phyloP scores from a whole-genome alignment of 2,797 vertebrate species.

The Epinephelus malabaricus region DNA sequence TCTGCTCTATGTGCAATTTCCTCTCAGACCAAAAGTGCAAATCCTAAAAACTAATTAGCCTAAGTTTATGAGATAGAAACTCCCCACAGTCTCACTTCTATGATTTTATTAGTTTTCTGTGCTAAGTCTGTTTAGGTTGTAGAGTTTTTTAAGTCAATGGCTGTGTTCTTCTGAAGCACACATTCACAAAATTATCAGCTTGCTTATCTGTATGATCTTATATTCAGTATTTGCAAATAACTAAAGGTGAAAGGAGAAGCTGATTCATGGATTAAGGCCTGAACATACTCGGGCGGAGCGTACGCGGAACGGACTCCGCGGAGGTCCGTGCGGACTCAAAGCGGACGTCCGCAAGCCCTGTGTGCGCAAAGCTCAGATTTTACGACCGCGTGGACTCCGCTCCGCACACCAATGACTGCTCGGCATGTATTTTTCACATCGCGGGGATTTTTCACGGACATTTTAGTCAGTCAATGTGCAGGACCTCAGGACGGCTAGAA shows the following conservation, averaged over 20 bases:
- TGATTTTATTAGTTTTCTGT: constrained; percentile 36
- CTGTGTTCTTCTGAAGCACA: background rate
- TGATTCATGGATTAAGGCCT: background rate
- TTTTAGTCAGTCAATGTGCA: background rate
- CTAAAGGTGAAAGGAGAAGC: background rate
- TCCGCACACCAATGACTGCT: too few species aligned
- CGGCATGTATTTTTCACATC: too few species aligned
- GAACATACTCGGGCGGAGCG: too few species aligned
- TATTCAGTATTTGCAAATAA: background rate
- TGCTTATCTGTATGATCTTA: constrained; percentile 1
- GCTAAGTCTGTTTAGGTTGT: constrained; percentile 6
- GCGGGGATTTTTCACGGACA: too few species aligned
- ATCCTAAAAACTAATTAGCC: constrained; percentile 64
- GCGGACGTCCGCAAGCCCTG: too few species aligned
- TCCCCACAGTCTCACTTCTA: constrained; percentile 34
- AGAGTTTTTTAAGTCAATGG: background rate
- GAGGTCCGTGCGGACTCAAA: too few species aligned
- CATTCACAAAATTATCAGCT: background rate
- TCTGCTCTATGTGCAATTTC: constrained; percentile 67
- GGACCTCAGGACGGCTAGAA: too few species aligned
- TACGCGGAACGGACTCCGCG: too few species aligned
- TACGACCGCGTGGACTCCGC: too few species aligned
- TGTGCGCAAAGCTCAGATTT: too few species aligned
- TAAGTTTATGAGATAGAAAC: constrained; percentile 42
- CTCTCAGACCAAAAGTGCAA: constrained; percentile 67